Conservation (phyloP, 2,888 invertebrate species). For the Brachynemurus nebulosus region DNA sequence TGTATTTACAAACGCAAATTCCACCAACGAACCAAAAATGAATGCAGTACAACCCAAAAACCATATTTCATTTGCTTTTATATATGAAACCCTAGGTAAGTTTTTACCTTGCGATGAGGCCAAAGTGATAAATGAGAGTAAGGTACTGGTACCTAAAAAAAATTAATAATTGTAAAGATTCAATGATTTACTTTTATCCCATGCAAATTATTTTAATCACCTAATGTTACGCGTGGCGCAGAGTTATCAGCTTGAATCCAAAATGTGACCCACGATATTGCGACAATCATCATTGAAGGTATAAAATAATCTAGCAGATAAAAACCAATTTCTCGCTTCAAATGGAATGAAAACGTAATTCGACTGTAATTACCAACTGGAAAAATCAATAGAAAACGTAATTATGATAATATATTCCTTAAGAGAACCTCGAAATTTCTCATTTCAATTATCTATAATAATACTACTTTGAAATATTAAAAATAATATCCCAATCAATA, state of each 20-base stretch:
- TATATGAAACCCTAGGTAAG: conserved; percentile 77
- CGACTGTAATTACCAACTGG: conserved; percentile 73
- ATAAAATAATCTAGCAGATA: conserved; percentile 82
- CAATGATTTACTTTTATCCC: neutral
- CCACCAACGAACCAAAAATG: conserved; percentile 72
- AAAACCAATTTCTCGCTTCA: conserved; percentile 70
- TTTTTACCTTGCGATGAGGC: conserved; percentile 75
- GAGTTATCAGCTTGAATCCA: conserved; percentile 80
- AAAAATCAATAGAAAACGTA: conserved; percentile 27
- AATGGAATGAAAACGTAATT: conserved; percentile 61
- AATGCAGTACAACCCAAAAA: conserved; percentile 74
- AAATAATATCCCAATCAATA: too few relatives aligned
- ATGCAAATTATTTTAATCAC: too few relatives aligned
- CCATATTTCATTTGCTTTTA: conserved; percentile 84
- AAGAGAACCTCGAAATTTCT: too few relatives aligned
- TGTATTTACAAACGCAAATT: conserved; percentile 80
- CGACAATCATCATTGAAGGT: conserved; percentile 74
- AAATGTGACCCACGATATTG: conserved; percentile 80
- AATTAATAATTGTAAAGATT: conserved; percentile 6
- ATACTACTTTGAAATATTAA: too few relatives aligned
- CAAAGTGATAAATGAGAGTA: conserved; percentile 76
- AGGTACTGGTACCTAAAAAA: conserved; percentile 61
- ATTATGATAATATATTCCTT: too few relatives aligned
- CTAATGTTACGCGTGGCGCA: conserved; percentile 67
- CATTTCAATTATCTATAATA: too few relatives aligned